A percentile compares a stretch with the other conserved stretches of the same genome.
Evolutionary conservation across 37 sponge, comb jelly and placozoan species (phyloP).

Genomic region (Ianthella basta): DNA sequence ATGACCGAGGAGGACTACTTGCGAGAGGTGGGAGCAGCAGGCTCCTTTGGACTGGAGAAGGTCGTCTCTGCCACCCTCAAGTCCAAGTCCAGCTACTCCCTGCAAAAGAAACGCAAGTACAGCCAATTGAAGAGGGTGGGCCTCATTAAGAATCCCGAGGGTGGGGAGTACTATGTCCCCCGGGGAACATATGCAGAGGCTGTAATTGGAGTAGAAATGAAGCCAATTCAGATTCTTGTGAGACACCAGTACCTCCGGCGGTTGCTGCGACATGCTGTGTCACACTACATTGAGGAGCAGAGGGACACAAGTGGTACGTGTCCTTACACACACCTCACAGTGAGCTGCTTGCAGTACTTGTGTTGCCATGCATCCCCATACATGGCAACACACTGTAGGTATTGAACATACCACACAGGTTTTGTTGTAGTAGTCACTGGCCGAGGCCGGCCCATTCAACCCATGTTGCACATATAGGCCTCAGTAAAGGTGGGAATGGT

Average conservation of each 20-base stretch:
- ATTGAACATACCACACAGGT: too few species aligned
- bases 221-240: conserved; percentile 47
- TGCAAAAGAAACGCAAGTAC: conserved; percentile 23
- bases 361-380: too few species aligned
- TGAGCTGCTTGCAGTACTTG: too few species aligned
- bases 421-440: too few species aligned
- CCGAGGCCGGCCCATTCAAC: too few species aligned
- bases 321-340: too few species aligned
- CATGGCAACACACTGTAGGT: too few species aligned
- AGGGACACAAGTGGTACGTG: conserved; percentile 61
- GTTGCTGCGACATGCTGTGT: conserved; percentile 33
- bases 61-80: not conserved
- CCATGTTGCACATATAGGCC: too few species aligned
- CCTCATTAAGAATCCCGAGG: conserved; percentile 1
- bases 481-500: too few species aligned
- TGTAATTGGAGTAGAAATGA: conserved; percentile 53
- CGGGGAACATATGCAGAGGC: conserved; percentile 67
- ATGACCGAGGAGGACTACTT: conserved; percentile 51
- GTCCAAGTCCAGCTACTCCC: not conserved
- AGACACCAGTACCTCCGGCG: conserved; percentile 22
- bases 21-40: not conserved
- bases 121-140: conserved; percentile 48
- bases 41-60: conserved; percentile 8
- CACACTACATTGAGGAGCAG: conserved; percentile 40
- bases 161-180: conserved; percentile 8